phyloP scores from a whole-genome alignment of 2,888 invertebrate species.

The Cephalotes varians region DNA sequence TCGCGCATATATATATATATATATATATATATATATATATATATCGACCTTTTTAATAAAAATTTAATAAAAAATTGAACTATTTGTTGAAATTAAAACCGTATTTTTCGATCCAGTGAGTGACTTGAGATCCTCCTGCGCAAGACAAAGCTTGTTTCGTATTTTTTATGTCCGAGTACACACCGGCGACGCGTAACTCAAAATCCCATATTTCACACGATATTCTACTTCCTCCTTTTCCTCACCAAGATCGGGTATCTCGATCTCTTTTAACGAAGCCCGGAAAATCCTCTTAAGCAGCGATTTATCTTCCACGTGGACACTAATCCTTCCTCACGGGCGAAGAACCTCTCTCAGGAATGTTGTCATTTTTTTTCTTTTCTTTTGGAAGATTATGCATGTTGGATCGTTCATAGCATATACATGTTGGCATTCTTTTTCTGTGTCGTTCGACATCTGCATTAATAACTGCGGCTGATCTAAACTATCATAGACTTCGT shows the following conservation, averaged over 20 bases:
- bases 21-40: too few species aligned
- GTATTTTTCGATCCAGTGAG: background rate
- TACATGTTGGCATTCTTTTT: background rate
- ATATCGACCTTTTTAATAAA: background rate
- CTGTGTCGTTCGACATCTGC: background rate
- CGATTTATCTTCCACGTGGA: constrained; percentile 62
- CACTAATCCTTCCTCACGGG: constrained; percentile 61
- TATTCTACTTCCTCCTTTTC: background rate
- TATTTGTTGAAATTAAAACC: constrained; percentile 2
- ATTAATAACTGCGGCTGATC: constrained; percentile 17
- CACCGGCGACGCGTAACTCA: constrained; percentile 27
- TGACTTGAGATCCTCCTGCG: constrained; percentile 13
- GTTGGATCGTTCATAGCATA: background rate
- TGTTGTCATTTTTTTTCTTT: background rate
- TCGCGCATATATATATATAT: too few species aligned
- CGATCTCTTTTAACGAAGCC: constrained; percentile 60
- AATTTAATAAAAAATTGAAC: constrained; percentile 19
- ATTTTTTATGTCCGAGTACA: constrained; percentile 23
- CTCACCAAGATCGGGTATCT: constrained; percentile 17
- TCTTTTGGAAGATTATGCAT: constrained; percentile 16
- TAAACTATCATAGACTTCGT: background rate
- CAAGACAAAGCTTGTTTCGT: constrained; percentile 35
- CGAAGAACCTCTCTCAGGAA: constrained; percentile 39
- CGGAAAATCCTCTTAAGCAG: constrained; percentile 54
- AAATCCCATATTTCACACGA: constrained; percentile 43